phyloP scores from a whole-genome alignment of 2,888 invertebrate species.

The Taphrorychus bicolor region DNA sequence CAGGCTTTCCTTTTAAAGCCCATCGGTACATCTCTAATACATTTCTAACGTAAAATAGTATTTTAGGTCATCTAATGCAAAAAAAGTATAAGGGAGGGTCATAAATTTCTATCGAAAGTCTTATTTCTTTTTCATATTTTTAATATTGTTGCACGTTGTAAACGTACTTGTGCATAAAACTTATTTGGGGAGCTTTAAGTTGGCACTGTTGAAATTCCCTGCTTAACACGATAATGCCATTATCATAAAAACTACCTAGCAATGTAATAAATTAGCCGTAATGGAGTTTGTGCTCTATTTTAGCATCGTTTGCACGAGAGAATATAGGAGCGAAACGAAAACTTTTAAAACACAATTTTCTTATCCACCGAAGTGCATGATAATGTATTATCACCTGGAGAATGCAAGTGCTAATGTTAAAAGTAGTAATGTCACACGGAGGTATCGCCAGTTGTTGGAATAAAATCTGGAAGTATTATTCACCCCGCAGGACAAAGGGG shows the following conservation, averaged over 20 bases:
- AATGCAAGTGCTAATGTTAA: neutral
- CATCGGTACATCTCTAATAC: neutral
- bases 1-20: conserved; percentile 2
- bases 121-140: too few relatives aligned
- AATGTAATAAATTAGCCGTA: conserved; percentile 7
- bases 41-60: neutral
- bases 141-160: neutral
- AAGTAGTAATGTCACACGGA: neutral
- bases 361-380: neutral
- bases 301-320: neutral
- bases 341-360: neutral
- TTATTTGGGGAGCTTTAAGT: neutral
- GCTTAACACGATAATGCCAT: conserved; percentile 5
- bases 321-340: neutral
- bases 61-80: neutral
- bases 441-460: neutral
- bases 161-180: neutral
- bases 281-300: neutral
- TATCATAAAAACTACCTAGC: conserved; percentile 5
- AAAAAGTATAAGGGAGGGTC: neutral
- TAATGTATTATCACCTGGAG: too few relatives aligned
- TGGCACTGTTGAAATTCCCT: neutral
- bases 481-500: conserved; percentile 13
- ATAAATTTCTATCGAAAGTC: too few relatives aligned
- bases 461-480: neutral